Percentiles rank a stretch among this genome's conserved stretches.
Evolutionary conservation across 2,113 vertebrate genomes (phyloP).

Genomic region (Podarcis raffonei): DNA sequence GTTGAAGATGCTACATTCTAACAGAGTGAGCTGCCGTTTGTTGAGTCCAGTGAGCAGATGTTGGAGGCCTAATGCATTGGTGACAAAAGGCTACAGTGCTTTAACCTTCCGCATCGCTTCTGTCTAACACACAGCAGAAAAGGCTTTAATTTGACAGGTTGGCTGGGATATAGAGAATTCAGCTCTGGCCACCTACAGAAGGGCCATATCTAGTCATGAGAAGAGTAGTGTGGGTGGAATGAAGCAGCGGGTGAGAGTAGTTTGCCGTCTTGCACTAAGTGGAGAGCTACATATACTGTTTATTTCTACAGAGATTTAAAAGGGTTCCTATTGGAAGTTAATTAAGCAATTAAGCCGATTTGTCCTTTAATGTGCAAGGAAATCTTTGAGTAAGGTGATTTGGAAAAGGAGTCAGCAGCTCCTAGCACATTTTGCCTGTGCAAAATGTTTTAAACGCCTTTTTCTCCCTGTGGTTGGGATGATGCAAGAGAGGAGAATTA

Average conservation of each 20-base stretch:
- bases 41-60: conserved; percentile 68
- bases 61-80: conserved; percentile 58
- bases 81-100: conserved; percentile 71
- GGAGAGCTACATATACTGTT: background rate
- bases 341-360: conserved; percentile 29
- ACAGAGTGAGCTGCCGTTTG: conserved; percentile 64
- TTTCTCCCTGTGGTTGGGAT: conserved; percentile 20
- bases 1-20: conserved; percentile 49
- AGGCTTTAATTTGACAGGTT: conserved; percentile 74
- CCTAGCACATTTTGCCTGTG: conserved; percentile 12
- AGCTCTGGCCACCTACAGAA: conserved; percentile 69
- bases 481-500: conserved; percentile 51
- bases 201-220: conserved; percentile 59
- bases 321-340: conserved; percentile 32
- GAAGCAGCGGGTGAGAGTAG: background rate
- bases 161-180: conserved; percentile 70
- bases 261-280: conserved; percentile 34
- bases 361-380: background rate
- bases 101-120: conserved; percentile 59
- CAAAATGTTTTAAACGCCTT: conserved; percentile 43
- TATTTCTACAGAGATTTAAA: conserved; percentile 30
- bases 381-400: background rate
- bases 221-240: conserved; percentile 60
- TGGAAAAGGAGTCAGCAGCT: background rate
- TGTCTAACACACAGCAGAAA: conserved; percentile 48